A percentile compares a stretch with the other conserved stretches of the same genome.
These are phyloP conservation scores for Apostichopus leukothele DNA, from an alignment of 53 echinoderm and acorn worm genomes.

Conservation along the genomic window DNA sequence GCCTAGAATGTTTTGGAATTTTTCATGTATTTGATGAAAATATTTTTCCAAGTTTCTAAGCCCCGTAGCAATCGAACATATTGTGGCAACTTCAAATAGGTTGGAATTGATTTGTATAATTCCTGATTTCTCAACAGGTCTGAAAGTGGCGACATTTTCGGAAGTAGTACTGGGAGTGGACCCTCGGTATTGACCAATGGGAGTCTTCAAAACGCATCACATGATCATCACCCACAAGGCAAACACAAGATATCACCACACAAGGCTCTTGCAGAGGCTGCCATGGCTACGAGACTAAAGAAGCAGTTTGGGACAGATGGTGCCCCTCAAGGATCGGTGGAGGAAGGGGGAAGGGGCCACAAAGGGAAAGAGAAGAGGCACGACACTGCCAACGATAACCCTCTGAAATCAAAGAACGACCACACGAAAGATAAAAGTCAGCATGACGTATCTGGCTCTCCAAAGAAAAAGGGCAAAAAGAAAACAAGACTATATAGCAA, in stretches of 20 bases:
- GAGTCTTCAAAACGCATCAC: neutral
- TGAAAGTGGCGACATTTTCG: neutral
- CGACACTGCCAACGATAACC: slow-evolving; percentile 15
- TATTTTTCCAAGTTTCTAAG: too few species aligned
- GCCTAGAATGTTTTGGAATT: too few species aligned
- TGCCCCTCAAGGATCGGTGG: neutral
- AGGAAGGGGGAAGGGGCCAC: slow-evolving; percentile 3
- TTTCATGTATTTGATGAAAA: too few species aligned
- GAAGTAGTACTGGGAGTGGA: neutral
- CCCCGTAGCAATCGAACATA: too few species aligned
- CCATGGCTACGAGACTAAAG: slow-evolving; percentile 21
- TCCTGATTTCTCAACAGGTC: neutral
- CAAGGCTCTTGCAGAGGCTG: slow-evolving; percentile 38
- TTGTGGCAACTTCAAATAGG: too few species aligned
- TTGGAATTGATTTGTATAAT: too few species aligned
- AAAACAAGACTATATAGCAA: slow-evolving; percentile 17
- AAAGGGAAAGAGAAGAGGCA: slow-evolving; percentile 32
- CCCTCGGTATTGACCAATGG: slow-evolving; percentile 28
- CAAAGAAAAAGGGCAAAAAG: slow-evolving; percentile 17
- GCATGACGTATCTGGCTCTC: slow-evolving; percentile 19
- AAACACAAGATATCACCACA: neutral
- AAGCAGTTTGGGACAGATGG: slow-evolving; percentile 11
- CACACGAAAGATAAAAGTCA: slow-evolving; percentile 13
- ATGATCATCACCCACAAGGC: slow-evolving; percentile 7
- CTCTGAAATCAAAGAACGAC: slow-evolving; percentile 7